Evolutionary conservation across 2,797 vertebrate species (phyloP).

Genomic region (Schizothorax lantsangensis): DNA sequence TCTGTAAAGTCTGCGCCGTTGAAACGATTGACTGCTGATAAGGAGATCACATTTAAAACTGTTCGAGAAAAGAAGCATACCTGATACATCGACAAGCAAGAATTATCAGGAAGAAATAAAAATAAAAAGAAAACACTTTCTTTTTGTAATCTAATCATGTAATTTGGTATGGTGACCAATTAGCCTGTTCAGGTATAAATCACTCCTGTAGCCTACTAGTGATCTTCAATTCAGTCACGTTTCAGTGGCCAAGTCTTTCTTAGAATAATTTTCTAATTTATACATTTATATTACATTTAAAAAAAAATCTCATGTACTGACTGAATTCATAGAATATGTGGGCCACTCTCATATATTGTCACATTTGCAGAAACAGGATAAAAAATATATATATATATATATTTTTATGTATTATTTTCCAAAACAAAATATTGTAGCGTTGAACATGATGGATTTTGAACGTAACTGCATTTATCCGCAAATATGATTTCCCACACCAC

Average conservation of each 20-base stretch:
- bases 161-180: neutral
- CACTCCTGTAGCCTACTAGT: neutral
- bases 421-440: neutral
- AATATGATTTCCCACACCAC: neutral
- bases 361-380: neutral
- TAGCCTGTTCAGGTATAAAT: neutral
- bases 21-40: slow-evolving; percentile 44
- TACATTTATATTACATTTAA: neutral
- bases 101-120: neutral
- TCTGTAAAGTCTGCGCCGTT: neutral
- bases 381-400: too few relatives aligned
- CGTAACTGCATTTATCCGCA: neutral
- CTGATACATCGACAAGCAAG: neutral
- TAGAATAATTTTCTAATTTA: neutral
- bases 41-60: slow-evolving; percentile 29
- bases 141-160: neutral
- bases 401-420: too few relatives aligned
- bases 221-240: neutral
- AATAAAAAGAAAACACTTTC: neutral
- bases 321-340: neutral
- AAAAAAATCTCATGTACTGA: neutral
- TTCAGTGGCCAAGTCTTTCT: neutral
- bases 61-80: neutral
- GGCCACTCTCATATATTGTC: neutral
- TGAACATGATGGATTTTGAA: neutral